Conservation (phyloP, 1,140 invertebrate genomes). For the Drosophila pachea region DNA sequence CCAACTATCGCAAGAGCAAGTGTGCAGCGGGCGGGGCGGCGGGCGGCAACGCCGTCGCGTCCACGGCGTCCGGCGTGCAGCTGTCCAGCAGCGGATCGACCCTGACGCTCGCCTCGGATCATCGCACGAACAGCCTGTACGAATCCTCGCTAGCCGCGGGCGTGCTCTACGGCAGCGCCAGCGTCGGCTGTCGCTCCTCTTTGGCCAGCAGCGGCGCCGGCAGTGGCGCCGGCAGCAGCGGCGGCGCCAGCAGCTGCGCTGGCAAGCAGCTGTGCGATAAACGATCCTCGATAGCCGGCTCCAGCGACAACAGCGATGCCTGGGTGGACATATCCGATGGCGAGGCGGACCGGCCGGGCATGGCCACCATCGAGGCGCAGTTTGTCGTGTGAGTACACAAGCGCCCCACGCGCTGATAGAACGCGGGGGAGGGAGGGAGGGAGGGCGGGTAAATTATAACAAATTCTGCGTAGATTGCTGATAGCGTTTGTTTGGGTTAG, state of each 20-base stretch:
- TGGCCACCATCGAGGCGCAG: constrained; percentile 48
- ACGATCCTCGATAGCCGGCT: constrained; percentile 77
- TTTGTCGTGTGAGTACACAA: constrained; percentile 79
- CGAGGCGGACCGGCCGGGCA: constrained; percentile 26
- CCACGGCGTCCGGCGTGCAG: constrained; percentile 78
- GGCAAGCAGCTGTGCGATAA: constrained; percentile 42
- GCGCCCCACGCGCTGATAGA: no score
- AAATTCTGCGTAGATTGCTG: constrained; percentile 66
- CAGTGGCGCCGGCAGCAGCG: constrained; percentile 66
- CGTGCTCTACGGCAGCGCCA: constrained; percentile 80
- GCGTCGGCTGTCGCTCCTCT: constrained; percentile 56
- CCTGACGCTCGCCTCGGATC: constrained; percentile 82
- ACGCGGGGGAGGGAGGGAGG: no score
- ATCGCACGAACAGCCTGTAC: constrained; percentile 84
- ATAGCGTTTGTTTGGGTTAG: constrained; percentile 57
- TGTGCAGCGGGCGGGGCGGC: constrained; percentile 40
- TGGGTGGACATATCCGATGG: constrained; percentile 84
- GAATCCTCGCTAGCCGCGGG: constrained; percentile 76
- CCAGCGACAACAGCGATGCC: constrained; percentile 83
- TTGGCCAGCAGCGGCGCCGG: constrained; percentile 70
- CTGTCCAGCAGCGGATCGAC: constrained; percentile 79
- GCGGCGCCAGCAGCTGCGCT: constrained; percentile 36
- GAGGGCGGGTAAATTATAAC: not conserved
- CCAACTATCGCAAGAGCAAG: constrained; percentile 77
- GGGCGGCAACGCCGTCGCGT: constrained; percentile 31